phyloP scores from a whole-genome alignment of 2,888 invertebrate species.

The Unio pictorum region DNA sequence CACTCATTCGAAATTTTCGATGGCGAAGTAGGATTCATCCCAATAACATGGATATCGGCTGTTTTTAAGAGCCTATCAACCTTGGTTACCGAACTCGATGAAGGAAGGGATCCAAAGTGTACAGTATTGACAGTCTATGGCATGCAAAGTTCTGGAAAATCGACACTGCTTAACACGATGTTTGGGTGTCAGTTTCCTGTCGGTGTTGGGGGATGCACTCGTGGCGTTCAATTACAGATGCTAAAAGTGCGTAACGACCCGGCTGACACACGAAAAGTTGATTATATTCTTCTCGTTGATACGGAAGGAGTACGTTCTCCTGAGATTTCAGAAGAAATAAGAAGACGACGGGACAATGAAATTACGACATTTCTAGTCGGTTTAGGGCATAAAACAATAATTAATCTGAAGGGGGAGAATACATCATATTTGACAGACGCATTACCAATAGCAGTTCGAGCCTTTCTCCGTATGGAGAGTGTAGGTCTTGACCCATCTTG shows the following conservation, averaged over 20 bases:
- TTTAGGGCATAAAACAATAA: not conserved
- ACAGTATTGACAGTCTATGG: conserved; percentile 8
- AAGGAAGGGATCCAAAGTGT: too few species aligned
- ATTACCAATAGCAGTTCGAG: conserved; percentile 4
- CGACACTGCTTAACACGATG: conserved; percentile 12
- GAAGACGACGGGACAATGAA: conserved; percentile 6
- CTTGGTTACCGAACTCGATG: too few species aligned
- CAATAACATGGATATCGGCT: too few species aligned
- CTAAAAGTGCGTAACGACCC: not conserved
- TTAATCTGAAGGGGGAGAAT: conserved; percentile 7
- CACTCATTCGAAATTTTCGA: too few species aligned
- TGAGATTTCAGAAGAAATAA: conserved; percentile 2
- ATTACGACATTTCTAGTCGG: conserved; percentile 9
- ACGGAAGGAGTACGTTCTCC: conserved; percentile 14
- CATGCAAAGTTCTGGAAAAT: conserved; percentile 14
- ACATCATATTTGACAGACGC: conserved; percentile 4
- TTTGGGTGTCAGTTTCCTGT: conserved; percentile 10
- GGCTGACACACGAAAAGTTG: not conserved
- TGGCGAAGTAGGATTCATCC: too few species aligned
- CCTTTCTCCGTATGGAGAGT: conserved; percentile 1
- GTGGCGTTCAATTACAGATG: conserved; percentile 10
- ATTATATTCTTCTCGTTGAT: conserved; percentile 13
- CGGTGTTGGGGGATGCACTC: conserved; percentile 12
- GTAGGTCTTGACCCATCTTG: not conserved
- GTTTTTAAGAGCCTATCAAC: too few species aligned